phyloP scores from a whole-genome alignment of 2,888 invertebrate genomes.

The Caenorhabditis zanzibari region DNA sequence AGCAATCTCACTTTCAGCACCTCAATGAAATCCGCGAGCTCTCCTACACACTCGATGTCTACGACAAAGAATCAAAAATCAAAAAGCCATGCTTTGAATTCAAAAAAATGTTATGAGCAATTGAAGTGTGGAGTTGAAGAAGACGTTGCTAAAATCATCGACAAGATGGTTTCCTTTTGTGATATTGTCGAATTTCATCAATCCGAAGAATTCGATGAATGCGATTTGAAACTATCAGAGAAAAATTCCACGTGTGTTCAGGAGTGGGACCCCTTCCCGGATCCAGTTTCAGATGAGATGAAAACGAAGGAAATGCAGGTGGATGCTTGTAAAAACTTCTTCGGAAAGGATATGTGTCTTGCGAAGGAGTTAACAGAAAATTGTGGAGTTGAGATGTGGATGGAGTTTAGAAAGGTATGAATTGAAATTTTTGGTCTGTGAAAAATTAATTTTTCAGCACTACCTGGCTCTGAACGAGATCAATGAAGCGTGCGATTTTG shows the following conservation, averaged over 20 bases:
- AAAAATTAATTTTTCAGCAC: slow-evolving; percentile 22
- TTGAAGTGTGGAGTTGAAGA: slow-evolving; percentile 18
- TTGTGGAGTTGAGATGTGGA: slow-evolving; percentile 1
- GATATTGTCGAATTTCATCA: slow-evolving; percentile 3
- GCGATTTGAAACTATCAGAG: slow-evolving; percentile 3
- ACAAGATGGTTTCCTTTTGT: neutral
- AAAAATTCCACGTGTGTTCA: slow-evolving; percentile 20
- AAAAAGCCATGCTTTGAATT: slow-evolving; percentile 3
- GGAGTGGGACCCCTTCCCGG: slow-evolving; percentile 25
- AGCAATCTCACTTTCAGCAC: slow-evolving; percentile 10
- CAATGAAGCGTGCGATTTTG: slow-evolving; percentile 11
- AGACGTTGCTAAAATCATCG: neutral
- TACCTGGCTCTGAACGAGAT: slow-evolving; percentile 7
- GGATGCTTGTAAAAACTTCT: slow-evolving; percentile 14
- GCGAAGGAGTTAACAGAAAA: slow-evolving; percentile 1
- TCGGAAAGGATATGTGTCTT: slow-evolving; percentile 15
- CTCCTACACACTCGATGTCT: neutral
- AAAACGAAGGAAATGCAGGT: slow-evolving; percentile 2
- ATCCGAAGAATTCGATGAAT: neutral
- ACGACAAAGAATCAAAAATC: slow-evolving; percentile 1
- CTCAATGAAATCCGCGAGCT: slow-evolving; percentile 12
- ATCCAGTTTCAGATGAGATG: neutral
- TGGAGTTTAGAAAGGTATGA: slow-evolving; percentile 3
- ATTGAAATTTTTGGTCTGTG: neutral
- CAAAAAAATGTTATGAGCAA: neutral